Percentiles rank a stretch among this genome's conserved stretches.
Conservation (phyloP, 1,140 invertebrate species). For the Agrypnia vestita region DNA sequence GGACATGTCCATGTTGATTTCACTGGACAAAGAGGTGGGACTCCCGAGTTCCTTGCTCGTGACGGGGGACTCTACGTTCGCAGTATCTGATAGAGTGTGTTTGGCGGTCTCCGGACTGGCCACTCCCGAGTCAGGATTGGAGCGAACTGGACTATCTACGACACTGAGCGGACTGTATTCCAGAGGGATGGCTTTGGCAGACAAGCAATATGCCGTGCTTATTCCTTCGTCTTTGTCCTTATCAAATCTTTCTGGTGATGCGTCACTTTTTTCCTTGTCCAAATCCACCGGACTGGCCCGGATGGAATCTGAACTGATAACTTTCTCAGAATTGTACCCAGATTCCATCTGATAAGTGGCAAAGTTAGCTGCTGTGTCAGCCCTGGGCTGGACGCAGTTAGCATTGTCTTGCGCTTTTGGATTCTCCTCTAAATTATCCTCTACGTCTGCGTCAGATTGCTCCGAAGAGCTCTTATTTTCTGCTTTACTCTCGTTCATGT, state of each 20-base stretch:
- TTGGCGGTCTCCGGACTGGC: conserved; percentile 74
- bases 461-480: conserved; percentile 76
- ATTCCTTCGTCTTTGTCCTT: conserved; percentile 69
- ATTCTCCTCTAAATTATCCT: conserved; percentile 83
- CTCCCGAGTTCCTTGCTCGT: conserved; percentile 69
- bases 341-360: conserved; percentile 75
- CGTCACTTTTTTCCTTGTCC: conserved; percentile 72
- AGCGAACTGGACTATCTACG: conserved; percentile 65
- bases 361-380: conserved; percentile 69
- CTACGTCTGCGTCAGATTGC: conserved; percentile 84
- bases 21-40: conserved; percentile 72
- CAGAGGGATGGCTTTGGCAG: conserved; percentile 64
- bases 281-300: conserved; percentile 72
- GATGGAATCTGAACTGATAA: conserved; percentile 69
- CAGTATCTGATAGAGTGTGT: conserved; percentile 71
- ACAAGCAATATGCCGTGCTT: conserved; percentile 61
- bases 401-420: conserved; percentile 64
- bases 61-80: conserved; percentile 69
- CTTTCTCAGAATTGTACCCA: conserved; percentile 82
- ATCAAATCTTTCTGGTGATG: conserved; percentile 72
- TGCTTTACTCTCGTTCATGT: conserved; percentile 46
- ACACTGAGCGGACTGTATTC: conserved; percentile 68
- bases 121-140: conserved; percentile 73
- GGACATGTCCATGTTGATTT: conserved; percentile 72
- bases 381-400: conserved; percentile 63